phyloP scores from a whole-genome alignment of 2,797 vertebrate genomes.

The Amniataba percoides region DNA sequence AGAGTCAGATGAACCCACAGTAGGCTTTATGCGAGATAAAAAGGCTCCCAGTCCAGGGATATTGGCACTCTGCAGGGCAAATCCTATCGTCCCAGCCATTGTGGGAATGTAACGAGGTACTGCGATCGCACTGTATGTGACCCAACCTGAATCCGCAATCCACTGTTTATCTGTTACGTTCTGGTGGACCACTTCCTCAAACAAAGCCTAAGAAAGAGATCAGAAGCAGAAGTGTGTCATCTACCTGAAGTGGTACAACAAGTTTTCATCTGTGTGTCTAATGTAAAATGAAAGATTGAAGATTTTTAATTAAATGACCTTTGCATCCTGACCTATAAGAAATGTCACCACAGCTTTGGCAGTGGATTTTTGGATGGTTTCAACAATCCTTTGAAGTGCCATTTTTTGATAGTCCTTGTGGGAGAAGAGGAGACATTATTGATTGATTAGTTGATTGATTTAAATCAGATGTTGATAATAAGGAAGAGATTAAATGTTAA shows the following conservation, averaged over 20 bases:
- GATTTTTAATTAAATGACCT: conserved; percentile 17
- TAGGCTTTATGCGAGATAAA: conserved; percentile 55
- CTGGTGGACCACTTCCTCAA: conserved; percentile 61
- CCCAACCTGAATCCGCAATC: conserved; percentile 69
- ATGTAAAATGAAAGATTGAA: not conserved
- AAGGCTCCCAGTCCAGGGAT: conserved; percentile 65
- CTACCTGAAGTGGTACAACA: not conserved
- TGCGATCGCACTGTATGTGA: conserved; percentile 53
- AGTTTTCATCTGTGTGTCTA: not conserved
- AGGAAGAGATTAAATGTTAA: not conserved
- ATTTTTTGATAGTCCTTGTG: conserved; percentile 56
- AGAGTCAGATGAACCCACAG: conserved; percentile 33
- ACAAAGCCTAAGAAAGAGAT: conserved; percentile 40
- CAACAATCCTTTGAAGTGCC: conserved; percentile 55
- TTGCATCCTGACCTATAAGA: conserved; percentile 60
- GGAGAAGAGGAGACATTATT: conserved; percentile 25
- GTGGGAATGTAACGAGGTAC: conserved; percentile 39
- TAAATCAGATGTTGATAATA: not conserved
- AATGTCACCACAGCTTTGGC: conserved; percentile 70
- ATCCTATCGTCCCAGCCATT: conserved; percentile 68
- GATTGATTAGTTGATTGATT: too few species aligned
- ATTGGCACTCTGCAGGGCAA: conserved; percentile 60
- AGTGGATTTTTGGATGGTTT: conserved; percentile 66
- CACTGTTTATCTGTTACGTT: conserved; percentile 75
- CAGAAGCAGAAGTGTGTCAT: not conserved